Evolutionary conservation across 2,888 invertebrate genomes (phyloP).

Genomic region (Harpalus rubripes): DNA sequence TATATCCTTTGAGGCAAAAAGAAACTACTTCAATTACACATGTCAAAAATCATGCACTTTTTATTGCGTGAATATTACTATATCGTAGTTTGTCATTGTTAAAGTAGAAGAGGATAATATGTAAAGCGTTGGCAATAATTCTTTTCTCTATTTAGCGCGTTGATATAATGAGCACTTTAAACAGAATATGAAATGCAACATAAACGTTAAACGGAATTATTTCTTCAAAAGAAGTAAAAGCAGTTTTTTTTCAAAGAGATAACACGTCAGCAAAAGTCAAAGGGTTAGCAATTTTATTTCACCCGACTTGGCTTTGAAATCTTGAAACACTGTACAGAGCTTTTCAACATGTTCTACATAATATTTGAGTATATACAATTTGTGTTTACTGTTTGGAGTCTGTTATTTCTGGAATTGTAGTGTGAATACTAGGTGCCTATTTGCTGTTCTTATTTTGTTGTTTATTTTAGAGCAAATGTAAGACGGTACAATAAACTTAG

Average conservation of each 20-base stretch:
- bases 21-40: too few species aligned
- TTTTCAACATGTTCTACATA: slow-evolving; percentile 14
- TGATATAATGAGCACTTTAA: slow-evolving; percentile 4
- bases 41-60: too few species aligned
- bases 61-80: too few species aligned
- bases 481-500: slow-evolving; percentile 52
- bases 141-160: not conserved
- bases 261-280: slow-evolving; percentile 59
- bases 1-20: too few species aligned
- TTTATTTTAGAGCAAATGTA: slow-evolving; percentile 40
- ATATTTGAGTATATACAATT: slow-evolving; percentile 15
- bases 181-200: slow-evolving; percentile 9
- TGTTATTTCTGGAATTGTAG: slow-evolving; percentile 28
- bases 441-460: slow-evolving; percentile 30
- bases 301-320: slow-evolving; percentile 6
- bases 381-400: slow-evolving; percentile 21
- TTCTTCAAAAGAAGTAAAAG: slow-evolving; percentile 49
- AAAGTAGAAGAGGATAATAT: not conserved
- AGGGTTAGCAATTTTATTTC: slow-evolving; percentile 51
- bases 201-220: slow-evolving; percentile 47
- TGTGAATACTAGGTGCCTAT: slow-evolving; percentile 41
- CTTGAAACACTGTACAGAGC: slow-evolving; percentile 22
- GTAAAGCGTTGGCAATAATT: not conserved
- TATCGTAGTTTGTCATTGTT: too few species aligned
- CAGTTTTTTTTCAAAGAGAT: slow-evolving; percentile 58